Evolutionary conservation across 1,140 invertebrate species (phyloP).

Genomic region (Drosophila auraria): DNA sequence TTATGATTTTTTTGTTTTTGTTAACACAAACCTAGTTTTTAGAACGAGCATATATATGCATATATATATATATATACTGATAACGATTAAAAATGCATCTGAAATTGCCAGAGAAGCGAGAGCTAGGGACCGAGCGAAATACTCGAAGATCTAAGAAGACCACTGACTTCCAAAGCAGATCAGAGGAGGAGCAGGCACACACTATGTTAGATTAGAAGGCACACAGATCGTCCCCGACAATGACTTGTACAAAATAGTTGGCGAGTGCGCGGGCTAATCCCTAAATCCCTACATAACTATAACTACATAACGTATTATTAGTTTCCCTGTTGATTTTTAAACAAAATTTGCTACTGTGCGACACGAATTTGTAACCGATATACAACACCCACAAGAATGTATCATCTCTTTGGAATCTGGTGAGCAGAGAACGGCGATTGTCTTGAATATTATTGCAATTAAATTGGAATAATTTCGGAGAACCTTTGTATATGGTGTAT

Average conservation of each 20-base stretch:
- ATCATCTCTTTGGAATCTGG: conserved; percentile 44
- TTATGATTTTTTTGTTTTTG: conserved; percentile 80
- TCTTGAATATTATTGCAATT: conserved; percentile 79
- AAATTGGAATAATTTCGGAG: conserved; percentile 78
- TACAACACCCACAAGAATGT: conserved; percentile 17
- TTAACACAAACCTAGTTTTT: conserved; percentile 75
- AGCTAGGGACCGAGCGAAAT: conserved; percentile 4
- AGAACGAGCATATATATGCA: conserved; percentile 49
- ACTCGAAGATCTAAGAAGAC: conserved; percentile 20
- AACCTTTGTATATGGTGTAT: conserved; percentile 73
- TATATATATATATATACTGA: conserved; percentile 39
- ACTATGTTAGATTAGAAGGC: conserved; percentile 25
- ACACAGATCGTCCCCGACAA: conserved; percentile 13
- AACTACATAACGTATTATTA: conserved; percentile 25
- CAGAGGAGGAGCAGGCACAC: conserved; percentile 7
- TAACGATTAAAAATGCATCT: conserved; percentile 39
- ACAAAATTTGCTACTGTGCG: conserved; percentile 26
- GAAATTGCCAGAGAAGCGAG: conserved; percentile 54
- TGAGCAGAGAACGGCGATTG: conserved; percentile 36
- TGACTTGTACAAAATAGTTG: conserved; percentile 21
- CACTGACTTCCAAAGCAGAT: conserved; percentile 29
- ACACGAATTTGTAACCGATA: conserved; percentile 46
- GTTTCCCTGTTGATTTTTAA: conserved; percentile 41
- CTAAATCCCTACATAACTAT: conserved; percentile 5
- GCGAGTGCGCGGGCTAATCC: conserved; percentile 5